Evolutionary conservation across 1,140 invertebrate genomes (phyloP).

Genomic region (Rhagoletis zephyria): DNA sequence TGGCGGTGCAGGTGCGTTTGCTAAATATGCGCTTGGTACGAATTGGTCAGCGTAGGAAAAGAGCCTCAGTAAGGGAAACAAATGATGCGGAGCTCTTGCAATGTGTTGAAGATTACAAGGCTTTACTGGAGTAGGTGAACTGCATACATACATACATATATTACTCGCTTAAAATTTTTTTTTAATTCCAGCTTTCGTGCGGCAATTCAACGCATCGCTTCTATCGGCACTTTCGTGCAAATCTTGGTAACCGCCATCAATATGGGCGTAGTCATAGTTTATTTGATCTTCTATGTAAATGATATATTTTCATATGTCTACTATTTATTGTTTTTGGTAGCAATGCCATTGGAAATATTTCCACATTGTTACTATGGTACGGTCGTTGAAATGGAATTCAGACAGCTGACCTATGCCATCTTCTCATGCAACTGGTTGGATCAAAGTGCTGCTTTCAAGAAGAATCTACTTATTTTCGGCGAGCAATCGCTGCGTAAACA

Average conservation of each 20-base stretch:
- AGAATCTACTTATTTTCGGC: constrained; percentile 43
- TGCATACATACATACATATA: background rate
- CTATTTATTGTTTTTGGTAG: constrained; percentile 25
- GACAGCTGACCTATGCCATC: constrained; percentile 32
- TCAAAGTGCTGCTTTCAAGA: constrained; percentile 9
- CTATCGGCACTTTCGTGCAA: constrained; percentile 47
- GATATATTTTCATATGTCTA: constrained; percentile 40
- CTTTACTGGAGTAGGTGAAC: constrained; percentile 34
- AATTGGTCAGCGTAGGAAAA: background rate
- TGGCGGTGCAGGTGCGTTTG: constrained; percentile 36
- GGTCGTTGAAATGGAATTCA: constrained; percentile 10
- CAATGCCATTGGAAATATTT: constrained; percentile 38
- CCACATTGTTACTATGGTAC: constrained; percentile 51
- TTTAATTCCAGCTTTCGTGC: constrained; percentile 25
- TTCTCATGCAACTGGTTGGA: constrained; percentile 48
- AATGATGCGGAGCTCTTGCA: constrained; percentile 28
- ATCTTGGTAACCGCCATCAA: constrained; percentile 29
- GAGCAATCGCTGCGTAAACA: background rate
- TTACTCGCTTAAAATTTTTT: background rate
- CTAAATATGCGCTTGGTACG: constrained; percentile 40
- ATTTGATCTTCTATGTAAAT: constrained; percentile 44
- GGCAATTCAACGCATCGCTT: constrained; percentile 27
- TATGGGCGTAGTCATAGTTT: constrained; percentile 33
- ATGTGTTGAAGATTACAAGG: constrained; percentile 48
- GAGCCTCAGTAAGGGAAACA: background rate